Evolutionary conservation across 2,113 vertebrate species (phyloP).

Genomic region (Irena cyanogastra): DNA sequence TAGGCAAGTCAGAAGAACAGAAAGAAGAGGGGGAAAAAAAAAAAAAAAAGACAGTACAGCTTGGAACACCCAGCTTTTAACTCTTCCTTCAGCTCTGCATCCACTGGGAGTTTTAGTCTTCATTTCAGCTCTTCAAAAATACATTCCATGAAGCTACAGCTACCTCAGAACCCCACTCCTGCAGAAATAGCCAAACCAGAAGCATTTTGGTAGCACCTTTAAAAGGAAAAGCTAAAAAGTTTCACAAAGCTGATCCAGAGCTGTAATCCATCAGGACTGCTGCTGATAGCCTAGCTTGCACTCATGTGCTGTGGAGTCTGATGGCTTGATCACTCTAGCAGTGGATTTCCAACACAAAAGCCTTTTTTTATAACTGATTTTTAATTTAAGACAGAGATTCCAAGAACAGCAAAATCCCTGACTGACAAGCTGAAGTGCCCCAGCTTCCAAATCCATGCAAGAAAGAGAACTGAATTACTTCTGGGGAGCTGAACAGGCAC

Average conservation of each 20-base stretch:
- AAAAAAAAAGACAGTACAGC: background rate
- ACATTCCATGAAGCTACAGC: background rate
- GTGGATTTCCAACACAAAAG: fast-evolving
- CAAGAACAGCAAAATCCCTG: background rate
- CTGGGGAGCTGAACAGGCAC: background rate
- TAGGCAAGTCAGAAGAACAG: constrained; percentile 30
- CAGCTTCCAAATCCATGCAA: background rate
- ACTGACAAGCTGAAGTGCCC: background rate
- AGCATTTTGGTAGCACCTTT: background rate
- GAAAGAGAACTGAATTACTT: background rate
- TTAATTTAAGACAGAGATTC: background rate
- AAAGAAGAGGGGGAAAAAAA: background rate
- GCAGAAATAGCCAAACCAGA: background rate
- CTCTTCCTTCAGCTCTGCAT: background rate
- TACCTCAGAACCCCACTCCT: background rate
- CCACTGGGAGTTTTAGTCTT: background rate
- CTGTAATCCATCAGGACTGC: background rate
- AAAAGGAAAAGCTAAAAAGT: background rate
- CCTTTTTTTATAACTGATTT: background rate
- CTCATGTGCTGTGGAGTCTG: background rate
- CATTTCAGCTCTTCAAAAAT: background rate
- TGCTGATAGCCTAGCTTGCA: background rate
- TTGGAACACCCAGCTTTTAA: background rate
- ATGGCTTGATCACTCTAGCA: fast-evolving
- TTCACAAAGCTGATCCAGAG: background rate